Base-by-base conservation (phyloP, 2,888 invertebrate genomes). In the Hemicrepidius hirtus region DNA sequence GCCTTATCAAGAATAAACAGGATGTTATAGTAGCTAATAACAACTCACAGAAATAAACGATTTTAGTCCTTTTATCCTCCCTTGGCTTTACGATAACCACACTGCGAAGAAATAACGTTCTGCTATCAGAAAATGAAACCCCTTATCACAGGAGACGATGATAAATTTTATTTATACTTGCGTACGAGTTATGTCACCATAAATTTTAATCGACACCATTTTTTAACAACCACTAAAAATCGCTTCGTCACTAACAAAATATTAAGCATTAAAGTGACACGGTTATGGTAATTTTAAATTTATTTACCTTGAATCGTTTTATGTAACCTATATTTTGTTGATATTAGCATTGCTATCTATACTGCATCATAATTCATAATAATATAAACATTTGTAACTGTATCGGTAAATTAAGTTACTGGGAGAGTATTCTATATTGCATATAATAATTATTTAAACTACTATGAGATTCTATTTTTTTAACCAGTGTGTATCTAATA, bases 1-100 rank as follows among this genome's bases (percentile, higher is more conserved):
- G 20, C 24, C 55, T 66, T 66, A 66, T 66, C 66, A 53, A 16
- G 24, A 66, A 66, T 55, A 66, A 66, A 66, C 66, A 66, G 66
- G 66, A 66, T 66, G 66, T 41, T 40, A n/a, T n/a, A 20, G 44
- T 64, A 35, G 18, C 64, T 35, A 62, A 28, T 24, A 40, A 60
- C 60, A 13, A 41, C 18, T 60, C 40, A 20, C 35, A 32, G 18
- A 53, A 53, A 55, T 40, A 65, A 66, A 66, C 53, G 55, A 66
- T 66, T 49, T 16, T 13, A 24, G 21, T 40, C 20, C 55, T 44
- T 40, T 24, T n/a, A 24, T 53, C 66, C 66, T 35, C 66, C 66
- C 55, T 41, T 65, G 65, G 18, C 35, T 49, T 20, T 3, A 18
- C 49, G 49, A 49, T 49, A 18, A 49, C 20, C 3, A 60, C 37